phyloP scores from a whole-genome alignment of 1,140 invertebrate genomes.

The Drosophila orena region DNA sequence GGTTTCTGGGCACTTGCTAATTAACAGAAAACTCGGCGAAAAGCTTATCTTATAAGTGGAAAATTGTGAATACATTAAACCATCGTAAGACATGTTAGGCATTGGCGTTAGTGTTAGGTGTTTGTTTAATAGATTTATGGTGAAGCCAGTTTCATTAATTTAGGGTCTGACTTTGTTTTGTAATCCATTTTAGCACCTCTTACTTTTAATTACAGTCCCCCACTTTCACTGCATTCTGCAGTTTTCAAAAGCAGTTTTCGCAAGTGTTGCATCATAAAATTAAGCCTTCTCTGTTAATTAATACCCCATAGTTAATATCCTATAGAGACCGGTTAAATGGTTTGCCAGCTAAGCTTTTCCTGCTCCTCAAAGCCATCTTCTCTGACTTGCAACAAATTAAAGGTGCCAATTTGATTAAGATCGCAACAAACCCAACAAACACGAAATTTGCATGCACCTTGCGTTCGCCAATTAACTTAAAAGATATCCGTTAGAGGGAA shows the following conservation, averaged over 20 bases:
- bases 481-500: constrained; percentile 35
- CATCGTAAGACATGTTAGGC: not conserved
- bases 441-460: constrained; percentile 47
- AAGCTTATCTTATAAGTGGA: too few relatives aligned
- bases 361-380: constrained; percentile 8
- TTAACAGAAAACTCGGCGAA: not conserved
- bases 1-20: not conserved
- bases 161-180: not conserved
- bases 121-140: too few relatives aligned
- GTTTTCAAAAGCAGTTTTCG: not conserved
- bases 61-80: too few relatives aligned
- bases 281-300: constrained; percentile 57
- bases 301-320: not conserved
- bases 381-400: constrained; percentile 42
- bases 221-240: constrained; percentile 9
- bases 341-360: constrained; percentile 8
- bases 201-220: not conserved
- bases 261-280: constrained; percentile 50
- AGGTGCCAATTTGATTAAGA: constrained; percentile 72
- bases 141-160: not conserved
- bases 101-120: not conserved
- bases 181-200: not conserved
- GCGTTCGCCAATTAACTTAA: constrained; percentile 10
- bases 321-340: constrained; percentile 28
- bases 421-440: constrained; percentile 23